Base-by-base conservation (phyloP, 1,140 invertebrate species). In the Drosophila sproati region DNA sequence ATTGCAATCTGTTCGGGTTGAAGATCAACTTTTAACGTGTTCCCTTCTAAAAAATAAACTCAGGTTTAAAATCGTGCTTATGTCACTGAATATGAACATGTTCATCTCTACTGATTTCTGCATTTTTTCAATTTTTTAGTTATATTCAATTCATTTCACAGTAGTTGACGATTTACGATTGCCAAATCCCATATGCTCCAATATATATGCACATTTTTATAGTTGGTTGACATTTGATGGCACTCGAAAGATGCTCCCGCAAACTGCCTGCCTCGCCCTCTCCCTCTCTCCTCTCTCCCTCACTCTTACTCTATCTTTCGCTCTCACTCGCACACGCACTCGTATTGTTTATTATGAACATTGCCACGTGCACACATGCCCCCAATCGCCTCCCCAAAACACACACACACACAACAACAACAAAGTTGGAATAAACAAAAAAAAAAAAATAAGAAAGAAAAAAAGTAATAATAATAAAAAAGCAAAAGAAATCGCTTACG, bases 211-310 rank as follows among this genome's bases (percentile, higher is more conserved):
- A 71, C 32, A 80, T 73, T 87, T 85, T 87, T 82, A 82, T 88
- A 80, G 80, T 79, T 77, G 72, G 66, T 69, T 80, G 83, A 82
- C 73, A 87, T 88, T 77, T 87, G 79, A 77, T 87, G 80, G 45
- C 69, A 73, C 66, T 87, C 82, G 80, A 88, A 80, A 73, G 68
- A 62, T 73, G 62, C 47, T 43, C 34, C 47, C 39, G 39, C 20
- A 8, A 10, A 10, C 48, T 51, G 20, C 39, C 20, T 35, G 2
- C 5, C 62, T 4, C 54, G 32, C 10, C 29, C 34, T 39, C 28
- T 47, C 7, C 47, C 31, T 3, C 35, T 3, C 45, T 3, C 12
- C 20, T 4, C 12, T 7, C 20, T 1, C 66, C 5, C 31, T n/a
- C 29, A 12, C 12, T 12, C 7, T 5, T 29, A 29, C 20, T 20